Conservation (phyloP, 2,113 vertebrate species). For the Gallinago media region DNA sequence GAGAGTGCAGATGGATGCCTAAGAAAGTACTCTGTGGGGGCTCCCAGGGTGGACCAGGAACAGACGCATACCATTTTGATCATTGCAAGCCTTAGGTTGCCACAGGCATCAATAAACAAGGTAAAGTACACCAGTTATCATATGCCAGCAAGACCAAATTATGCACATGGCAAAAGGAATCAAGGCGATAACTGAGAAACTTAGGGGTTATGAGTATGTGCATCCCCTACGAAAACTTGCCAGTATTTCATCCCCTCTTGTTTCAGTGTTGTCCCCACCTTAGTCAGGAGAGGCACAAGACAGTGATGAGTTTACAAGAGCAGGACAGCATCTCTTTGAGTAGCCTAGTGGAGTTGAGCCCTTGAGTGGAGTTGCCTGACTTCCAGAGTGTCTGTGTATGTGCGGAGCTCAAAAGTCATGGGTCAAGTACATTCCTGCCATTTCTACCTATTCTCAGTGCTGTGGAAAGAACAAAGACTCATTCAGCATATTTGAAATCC, state of each 20-base stretch:
- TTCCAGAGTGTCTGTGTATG: fast-evolving
- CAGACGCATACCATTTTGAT: background rate
- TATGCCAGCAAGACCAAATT: background rate
- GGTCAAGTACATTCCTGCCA: background rate
- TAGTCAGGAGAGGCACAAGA: background rate
- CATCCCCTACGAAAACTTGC: background rate
- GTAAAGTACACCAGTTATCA: background rate
- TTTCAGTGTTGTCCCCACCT: background rate
- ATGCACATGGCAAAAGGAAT: background rate
- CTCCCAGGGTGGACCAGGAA: background rate
- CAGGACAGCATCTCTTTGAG: background rate
- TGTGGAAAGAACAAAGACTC: background rate
- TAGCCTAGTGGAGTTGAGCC: background rate
- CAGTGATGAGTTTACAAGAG: background rate
- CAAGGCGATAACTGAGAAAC: fast-evolving
- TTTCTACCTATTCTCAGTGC: background rate
- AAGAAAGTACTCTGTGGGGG: background rate
- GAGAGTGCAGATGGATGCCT: background rate
- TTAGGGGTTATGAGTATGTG: background rate
- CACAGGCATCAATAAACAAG: background rate
- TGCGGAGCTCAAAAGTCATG: background rate
- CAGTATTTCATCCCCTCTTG: background rate
- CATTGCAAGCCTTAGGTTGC: background rate
- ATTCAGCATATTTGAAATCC: background rate
- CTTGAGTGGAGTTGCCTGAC: fast-evolving